Evolutionary conservation across 2,888 invertebrate species (phyloP).

Genomic region (Drosophila vallismaia): DNA sequence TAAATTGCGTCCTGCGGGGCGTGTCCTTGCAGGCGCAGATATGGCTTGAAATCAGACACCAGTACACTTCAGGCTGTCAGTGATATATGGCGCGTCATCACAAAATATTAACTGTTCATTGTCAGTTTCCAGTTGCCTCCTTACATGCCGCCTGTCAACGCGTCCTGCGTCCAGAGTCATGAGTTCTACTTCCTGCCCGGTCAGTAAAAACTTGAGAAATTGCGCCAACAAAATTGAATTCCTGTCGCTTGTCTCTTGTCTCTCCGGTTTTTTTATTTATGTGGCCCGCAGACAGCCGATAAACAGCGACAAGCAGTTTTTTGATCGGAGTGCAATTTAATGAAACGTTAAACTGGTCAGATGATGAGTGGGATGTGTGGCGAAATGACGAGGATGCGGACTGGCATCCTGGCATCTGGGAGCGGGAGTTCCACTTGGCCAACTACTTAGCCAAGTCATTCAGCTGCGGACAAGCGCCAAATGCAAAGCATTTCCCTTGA

Average conservation of each 20-base stretch:
- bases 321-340: constrained; percentile 40
- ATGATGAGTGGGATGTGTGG: constrained; percentile 14
- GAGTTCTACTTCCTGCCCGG: background rate
- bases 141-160: constrained; percentile 44
- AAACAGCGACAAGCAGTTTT: constrained; percentile 36
- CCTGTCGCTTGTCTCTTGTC: constrained; percentile 13
- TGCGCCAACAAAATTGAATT: constrained; percentile 57
- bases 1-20: constrained; percentile 49
- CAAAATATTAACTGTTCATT: constrained; percentile 78
- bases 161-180: constrained; percentile 16
- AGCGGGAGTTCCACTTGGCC: background rate
- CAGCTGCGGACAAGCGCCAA: constrained; percentile 30
- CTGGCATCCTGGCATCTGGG: background rate
- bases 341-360: constrained; percentile 37
- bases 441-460: constrained; percentile 25
- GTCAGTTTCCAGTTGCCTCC: constrained; percentile 45
- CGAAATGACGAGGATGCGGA: background rate
- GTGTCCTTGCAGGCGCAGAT: background rate
- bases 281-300: constrained; percentile 13
- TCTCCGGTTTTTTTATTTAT: constrained; percentile 33
- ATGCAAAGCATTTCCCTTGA: constrained; percentile 41
- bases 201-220: constrained; percentile 56
- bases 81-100: constrained; percentile 81
- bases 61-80: constrained; percentile 59
- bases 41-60: constrained; percentile 5